phyloP scores from a whole-genome alignment of 1,140 invertebrate species.

The Ruditapes philippinarum region DNA sequence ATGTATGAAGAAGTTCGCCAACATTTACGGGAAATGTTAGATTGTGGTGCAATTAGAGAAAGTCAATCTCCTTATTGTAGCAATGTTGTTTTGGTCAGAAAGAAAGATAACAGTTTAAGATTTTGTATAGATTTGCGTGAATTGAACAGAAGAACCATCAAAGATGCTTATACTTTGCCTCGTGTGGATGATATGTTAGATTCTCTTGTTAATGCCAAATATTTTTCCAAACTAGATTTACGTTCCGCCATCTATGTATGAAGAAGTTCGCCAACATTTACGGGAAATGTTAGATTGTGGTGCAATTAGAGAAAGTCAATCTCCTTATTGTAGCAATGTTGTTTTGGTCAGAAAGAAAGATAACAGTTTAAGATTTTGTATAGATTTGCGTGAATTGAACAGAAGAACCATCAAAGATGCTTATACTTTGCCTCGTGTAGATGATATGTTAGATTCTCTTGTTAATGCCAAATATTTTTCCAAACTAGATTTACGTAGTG shows the following conservation, averaged over 20 bases:
- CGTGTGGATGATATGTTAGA: slow-evolving; percentile 40
- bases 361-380: slow-evolving; percentile 30
- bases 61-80: slow-evolving; percentile 2
- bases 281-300: slow-evolving; percentile 22
- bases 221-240: slow-evolving; percentile 27
- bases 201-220: not conserved
- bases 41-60: slow-evolving; percentile 1
- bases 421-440: slow-evolving; percentile 21
- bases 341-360: slow-evolving; percentile 16
- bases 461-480: not conserved
- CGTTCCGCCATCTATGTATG: slow-evolving; percentile 40
- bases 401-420: not conserved
- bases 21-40: slow-evolving; percentile 29
- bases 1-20: slow-evolving; percentile 57
- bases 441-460: slow-evolving; percentile 24
- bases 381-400: slow-evolving; percentile 18
- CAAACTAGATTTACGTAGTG: not conserved
- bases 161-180: not conserved
- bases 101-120: slow-evolving; percentile 12
- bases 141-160: not conserved
- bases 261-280: slow-evolving; percentile 39
- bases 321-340: slow-evolving; percentile 28
- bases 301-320: slow-evolving; percentile 5
- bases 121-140: slow-evolving; percentile 36
- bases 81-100: slow-evolving; percentile 28